A percentile compares a stretch with the other conserved stretches of the same genome.
These are phyloP conservation scores for Sinonovacula constricta DNA, from an alignment of 1,140 invertebrate genomes.

Conservation along the genomic window DNA sequence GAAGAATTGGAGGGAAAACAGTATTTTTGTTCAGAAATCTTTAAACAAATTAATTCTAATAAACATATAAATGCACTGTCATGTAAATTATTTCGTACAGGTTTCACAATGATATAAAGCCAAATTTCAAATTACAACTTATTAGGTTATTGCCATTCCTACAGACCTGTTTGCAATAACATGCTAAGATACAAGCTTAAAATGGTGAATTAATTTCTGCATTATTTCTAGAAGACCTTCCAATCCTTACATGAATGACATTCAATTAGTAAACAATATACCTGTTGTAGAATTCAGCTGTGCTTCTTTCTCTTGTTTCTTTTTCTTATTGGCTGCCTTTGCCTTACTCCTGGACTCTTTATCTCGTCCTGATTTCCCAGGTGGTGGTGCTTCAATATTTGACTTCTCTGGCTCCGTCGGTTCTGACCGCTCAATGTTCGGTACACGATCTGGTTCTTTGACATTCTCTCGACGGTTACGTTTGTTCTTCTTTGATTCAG, in stretches of 20 bases:
- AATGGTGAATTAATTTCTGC: too few species aligned
- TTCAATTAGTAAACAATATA: too few species aligned
- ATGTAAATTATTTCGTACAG: too few species aligned
- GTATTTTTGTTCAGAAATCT: neutral
- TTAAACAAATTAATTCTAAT: neutral
- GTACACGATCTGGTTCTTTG: neutral
- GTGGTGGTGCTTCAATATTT: neutral
- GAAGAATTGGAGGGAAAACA: neutral
- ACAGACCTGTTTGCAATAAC: too few species aligned
- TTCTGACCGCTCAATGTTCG: neutral
- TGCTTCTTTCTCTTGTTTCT: constrained; percentile 37
- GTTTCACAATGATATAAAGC: too few species aligned
- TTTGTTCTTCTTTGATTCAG: constrained; percentile 61
- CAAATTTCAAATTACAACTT: too few species aligned
- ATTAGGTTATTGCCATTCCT: too few species aligned
- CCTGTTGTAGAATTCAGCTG: constrained; percentile 32
- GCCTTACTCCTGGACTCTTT: constrained; percentile 9
- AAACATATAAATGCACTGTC: neutral
- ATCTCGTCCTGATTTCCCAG: neutral
- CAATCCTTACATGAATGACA: too few species aligned
- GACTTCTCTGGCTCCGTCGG: neutral
- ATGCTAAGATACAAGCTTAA: too few species aligned
- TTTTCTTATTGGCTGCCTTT: constrained; percentile 12
- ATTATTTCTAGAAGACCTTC: too few species aligned
- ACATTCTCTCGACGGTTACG: constrained; percentile 57